Evolutionary conservation across 2,797 vertebrate genomes (phyloP), one percentile per base, ranked within the genome.

Genomic region (Microchirus variegatus): DNA sequence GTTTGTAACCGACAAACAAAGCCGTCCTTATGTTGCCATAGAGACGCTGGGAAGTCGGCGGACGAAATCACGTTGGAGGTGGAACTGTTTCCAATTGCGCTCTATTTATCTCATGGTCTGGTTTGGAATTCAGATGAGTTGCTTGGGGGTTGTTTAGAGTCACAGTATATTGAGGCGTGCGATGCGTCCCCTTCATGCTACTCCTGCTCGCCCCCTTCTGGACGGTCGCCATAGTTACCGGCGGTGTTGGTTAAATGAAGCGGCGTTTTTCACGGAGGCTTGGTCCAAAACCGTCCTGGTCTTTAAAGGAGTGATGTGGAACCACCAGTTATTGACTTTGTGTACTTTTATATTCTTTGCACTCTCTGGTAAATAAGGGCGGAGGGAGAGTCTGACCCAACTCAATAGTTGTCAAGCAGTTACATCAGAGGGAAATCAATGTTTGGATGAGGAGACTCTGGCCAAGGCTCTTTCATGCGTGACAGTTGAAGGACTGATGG

Each of bases 81-180:
- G 86, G 85, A 86, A 89, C 81, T 87, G 73, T 87, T 84, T 62
- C 82, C 73, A 82, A 87, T 86, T 87, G 88, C 90, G 83, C 69
- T 59, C 80, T 40, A 76, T 87, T 89, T 80, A 85, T 89, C 85
- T 75, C 54, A 62, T 78, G 87, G 85, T 5, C 87, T 76, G 87
- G 82, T 89, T 87, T 84, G 90, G 91, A 93, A 93, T 93, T 87
- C 81, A 87, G 90, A 93, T 91, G 82, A 91, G 89, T 85, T 85
- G 88, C 89, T 91, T 89, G 83, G 84, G 86, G 77, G 85, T 73
- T 86, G 87, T 91, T 89, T 87, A 83, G 89, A 90, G 89, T 90
- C 88, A 76, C 83, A 89, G 75, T 81, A 82, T 83, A 83, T 81
- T 78, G 75, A 88, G 82, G 67, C 42, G 75, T 81, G 72, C 47